These are phyloP conservation scores for Luidia sarsii DNA, from an alignment of 53 echinoderm and acorn worm species.

Conservation along the genomic window DNA sequence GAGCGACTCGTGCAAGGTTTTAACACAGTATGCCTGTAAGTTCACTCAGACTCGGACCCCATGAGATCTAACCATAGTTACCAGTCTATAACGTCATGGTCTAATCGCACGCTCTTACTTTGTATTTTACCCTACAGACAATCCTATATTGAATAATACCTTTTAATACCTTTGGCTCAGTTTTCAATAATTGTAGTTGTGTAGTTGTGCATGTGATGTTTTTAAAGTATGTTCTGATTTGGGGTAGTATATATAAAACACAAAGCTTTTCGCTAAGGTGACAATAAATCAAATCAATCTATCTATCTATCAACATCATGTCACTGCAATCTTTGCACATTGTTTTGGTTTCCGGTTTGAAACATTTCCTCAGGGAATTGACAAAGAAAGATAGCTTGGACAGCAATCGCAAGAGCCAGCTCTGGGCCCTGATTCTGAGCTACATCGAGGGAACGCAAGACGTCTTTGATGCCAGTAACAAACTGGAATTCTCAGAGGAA, in stretches of 20 bases:
- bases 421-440: conserved; percentile 70
- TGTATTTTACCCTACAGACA: too few relatives aligned
- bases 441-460: conserved; percentile 83
- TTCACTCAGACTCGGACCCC: too few relatives aligned
- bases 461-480: conserved; percentile 79
- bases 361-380: conserved; percentile 29
- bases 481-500: conserved; percentile 88
- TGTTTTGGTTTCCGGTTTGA: neutral
- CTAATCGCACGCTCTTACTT: too few relatives aligned
- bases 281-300: neutral
- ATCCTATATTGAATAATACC: too few relatives aligned
- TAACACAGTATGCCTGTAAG: conserved; percentile 71
- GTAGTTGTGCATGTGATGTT: too few relatives aligned
- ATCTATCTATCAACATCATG: neutral
- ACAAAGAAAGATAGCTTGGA: conserved; percentile 18
- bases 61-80: too few relatives aligned
- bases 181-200: too few relatives aligned
- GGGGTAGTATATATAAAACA: too few relatives aligned
- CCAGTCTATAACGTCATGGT: too few relatives aligned
- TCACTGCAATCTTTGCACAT: neutral
- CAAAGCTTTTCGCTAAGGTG: neutral
- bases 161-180: too few relatives aligned
- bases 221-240: too few relatives aligned
- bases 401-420: conserved; percentile 45
- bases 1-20: conserved; percentile 71